These are phyloP conservation scores for Leptinotarsa tumamoca DNA, from an alignment of 2,888 invertebrate species.

Conservation along the genomic window DNA sequence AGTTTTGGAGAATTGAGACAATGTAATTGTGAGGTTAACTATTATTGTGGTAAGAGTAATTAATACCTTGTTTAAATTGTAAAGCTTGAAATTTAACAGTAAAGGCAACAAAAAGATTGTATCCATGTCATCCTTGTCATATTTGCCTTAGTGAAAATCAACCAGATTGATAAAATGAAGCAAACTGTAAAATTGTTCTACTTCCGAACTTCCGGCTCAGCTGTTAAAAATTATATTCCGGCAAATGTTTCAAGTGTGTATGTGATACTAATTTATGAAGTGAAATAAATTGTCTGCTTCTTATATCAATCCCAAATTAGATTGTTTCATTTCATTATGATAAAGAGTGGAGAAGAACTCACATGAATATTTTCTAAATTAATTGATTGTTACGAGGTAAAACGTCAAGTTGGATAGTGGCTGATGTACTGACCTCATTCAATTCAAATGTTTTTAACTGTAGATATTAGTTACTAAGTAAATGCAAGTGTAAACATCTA, in stretches of 20 bases:
- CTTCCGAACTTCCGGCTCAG: too few species aligned
- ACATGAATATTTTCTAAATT: too few species aligned
- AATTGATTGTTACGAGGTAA: too few species aligned
- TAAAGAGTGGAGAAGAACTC: too few species aligned
- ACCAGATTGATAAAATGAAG: not conserved
- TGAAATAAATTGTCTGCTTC: too few species aligned
- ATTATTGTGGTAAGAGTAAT: not conserved
- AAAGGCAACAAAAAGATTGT: too few species aligned
- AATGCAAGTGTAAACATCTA: not conserved
- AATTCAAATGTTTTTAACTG: conserved; percentile 9
- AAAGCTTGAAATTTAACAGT: too few species aligned
- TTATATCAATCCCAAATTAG: not conserved
- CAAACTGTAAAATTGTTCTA: not conserved
- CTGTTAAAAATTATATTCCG: too few species aligned
- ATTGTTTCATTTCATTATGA: not conserved
- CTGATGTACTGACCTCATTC: conserved; percentile 1
- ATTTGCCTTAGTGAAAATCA: not conserved
- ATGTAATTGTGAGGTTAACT: too few species aligned
- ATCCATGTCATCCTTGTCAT: too few species aligned
- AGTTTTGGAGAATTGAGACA: not conserved
- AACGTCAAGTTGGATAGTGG: not conserved
- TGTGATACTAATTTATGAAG: too few species aligned
- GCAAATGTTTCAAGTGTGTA: too few species aligned
- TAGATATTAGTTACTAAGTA: conserved; percentile 13
- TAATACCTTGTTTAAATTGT: not conserved